Evolutionary conservation across 2,797 vertebrate genomes (phyloP).

Genomic region (Spatula versicolor): DNA sequence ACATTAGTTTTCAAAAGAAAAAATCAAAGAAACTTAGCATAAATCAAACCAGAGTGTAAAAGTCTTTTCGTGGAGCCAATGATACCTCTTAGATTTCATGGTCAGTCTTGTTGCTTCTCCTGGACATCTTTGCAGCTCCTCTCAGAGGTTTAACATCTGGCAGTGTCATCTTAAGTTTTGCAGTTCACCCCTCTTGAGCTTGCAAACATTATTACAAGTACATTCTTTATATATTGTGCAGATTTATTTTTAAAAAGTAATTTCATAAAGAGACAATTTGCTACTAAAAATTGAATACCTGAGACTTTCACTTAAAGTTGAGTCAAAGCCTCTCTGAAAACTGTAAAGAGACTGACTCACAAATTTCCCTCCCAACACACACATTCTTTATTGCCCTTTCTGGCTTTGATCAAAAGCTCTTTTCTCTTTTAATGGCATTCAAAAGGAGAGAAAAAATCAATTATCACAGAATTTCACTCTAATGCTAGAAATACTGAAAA

Average conservation of each 20-base stretch:
- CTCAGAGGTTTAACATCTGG: neutral
- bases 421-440: neutral
- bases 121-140: neutral
- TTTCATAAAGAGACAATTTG: neutral
- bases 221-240: neutral
- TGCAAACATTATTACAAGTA: neutral
- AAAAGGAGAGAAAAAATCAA: neutral
- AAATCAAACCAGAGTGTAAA: neutral
- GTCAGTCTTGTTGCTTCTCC: neutral
- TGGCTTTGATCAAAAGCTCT: neutral
- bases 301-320: neutral
- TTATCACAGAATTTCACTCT: neutral
- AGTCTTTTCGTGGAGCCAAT: neutral
- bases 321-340: neutral
- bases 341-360: neutral
- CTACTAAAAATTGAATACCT: neutral
- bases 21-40: neutral
- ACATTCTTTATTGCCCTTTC: neutral
- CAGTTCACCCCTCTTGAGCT: neutral
- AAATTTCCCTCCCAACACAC: neutral
- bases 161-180: neutral
- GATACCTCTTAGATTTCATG: neutral
- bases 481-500: neutral
- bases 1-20: neutral
- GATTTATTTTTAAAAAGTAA: neutral